Percentiles rank a stretch among this genome's conserved stretches.
These are phyloP conservation scores for Cheilinus undulatus DNA, from an alignment of 2,113 vertebrate genomes.

Conservation along the genomic window DNA sequence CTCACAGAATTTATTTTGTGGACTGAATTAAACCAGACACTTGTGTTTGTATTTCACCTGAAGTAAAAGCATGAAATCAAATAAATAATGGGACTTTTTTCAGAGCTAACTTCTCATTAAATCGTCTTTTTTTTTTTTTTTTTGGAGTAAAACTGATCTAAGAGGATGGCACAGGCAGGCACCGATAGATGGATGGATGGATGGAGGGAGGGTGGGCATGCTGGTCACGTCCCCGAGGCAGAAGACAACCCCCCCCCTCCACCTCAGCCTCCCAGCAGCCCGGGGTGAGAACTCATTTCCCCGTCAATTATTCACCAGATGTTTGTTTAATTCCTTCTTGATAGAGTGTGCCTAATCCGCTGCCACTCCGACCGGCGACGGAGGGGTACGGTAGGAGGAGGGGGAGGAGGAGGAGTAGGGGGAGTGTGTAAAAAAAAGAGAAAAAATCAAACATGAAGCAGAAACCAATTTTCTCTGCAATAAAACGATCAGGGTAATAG, in stretches of 20 bases:
- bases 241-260: conserved; percentile 2
- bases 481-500: conserved; percentile 66
- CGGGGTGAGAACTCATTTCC: conserved; percentile 81
- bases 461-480: conserved; percentile 78
- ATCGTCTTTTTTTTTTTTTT: neutral
- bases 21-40: too few species aligned
- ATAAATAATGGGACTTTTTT: too few species aligned
- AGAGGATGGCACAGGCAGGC: conserved; percentile 7
- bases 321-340: conserved; percentile 86
- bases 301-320: conserved; percentile 85
- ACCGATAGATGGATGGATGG: neutral
- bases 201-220: conserved; percentile 35
- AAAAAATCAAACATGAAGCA: conserved; percentile 74
- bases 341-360: conserved; percentile 84
- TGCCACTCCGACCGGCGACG: conserved; percentile 66
- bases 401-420: neutral
- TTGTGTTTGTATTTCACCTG: too few species aligned
- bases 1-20: too few species aligned
- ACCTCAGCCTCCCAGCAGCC: conserved; percentile 35
- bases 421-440: neutral
- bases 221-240: conserved; percentile 72
- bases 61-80: too few species aligned
- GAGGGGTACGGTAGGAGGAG: neutral
- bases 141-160: conserved; percentile 17
- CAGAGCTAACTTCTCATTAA: too few species aligned